These are phyloP conservation scores for Acanthisitta chloris DNA, from an alignment of 2,113 vertebrate genomes.

Conservation along the genomic window DNA sequence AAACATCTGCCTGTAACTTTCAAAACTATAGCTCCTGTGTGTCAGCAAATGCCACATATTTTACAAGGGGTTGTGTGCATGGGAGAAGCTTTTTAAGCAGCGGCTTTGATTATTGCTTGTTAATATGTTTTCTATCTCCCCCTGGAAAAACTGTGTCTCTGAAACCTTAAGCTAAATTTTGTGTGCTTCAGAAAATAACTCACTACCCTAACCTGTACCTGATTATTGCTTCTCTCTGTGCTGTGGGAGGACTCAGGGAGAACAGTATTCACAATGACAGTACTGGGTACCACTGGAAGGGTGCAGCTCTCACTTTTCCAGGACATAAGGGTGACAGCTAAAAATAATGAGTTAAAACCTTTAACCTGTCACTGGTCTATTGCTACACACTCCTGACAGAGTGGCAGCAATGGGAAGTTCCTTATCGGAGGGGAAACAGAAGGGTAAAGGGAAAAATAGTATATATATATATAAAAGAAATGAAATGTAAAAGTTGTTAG, in stretches of 20 bases:
- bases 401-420: background rate
- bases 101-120: background rate
- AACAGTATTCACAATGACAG: background rate
- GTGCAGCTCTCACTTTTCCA: background rate
- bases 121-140: background rate
- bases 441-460: background rate
- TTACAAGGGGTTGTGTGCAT: background rate
- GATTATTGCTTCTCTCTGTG: background rate
- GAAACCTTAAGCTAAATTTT: background rate
- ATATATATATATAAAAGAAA: background rate
- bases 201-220: background rate
- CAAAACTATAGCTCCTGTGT: background rate
- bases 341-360: background rate
- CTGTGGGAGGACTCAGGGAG: background rate
- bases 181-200: background rate
- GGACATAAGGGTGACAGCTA: background rate
- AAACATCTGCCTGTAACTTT: background rate
- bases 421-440: background rate
- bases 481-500: background rate
- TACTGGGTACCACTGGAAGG: background rate
- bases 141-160: background rate
- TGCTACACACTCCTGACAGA: background rate
- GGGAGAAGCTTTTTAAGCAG: background rate
- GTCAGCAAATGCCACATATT: background rate
- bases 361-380: background rate